Conservation (phyloP, 2,113 vertebrate genomes). For the Amazona vittata region DNA sequence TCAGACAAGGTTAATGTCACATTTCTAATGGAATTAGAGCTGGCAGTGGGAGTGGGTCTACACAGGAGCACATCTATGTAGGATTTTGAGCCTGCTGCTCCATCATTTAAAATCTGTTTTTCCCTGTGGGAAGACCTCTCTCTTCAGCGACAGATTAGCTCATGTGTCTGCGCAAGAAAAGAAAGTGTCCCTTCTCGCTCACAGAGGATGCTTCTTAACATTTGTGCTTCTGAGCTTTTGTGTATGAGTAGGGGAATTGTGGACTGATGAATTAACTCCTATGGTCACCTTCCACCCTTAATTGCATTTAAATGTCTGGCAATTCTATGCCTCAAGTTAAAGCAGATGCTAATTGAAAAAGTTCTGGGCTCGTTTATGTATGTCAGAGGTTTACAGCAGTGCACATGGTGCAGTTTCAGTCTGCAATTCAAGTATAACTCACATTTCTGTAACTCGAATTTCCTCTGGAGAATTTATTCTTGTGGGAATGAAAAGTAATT, state of each 20-base stretch:
- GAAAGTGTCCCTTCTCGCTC: neutral
- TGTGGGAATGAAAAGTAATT: constrained; percentile 11
- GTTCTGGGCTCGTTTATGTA: neutral
- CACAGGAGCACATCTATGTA: neutral
- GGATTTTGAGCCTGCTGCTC: neutral
- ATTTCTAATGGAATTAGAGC: neutral
- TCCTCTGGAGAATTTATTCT: neutral
- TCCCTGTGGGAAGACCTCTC: neutral
- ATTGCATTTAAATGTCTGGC: neutral
- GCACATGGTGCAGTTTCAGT: neutral
- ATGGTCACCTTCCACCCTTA: neutral
- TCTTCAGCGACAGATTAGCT: neutral
- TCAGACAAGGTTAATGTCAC: neutral
- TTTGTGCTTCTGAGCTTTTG: neutral
- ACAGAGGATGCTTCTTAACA: neutral
- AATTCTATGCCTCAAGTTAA: neutral
- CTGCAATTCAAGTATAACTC: neutral
- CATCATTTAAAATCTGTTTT: neutral
- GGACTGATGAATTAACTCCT: neutral
- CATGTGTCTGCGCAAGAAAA: neutral
- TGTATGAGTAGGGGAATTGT: neutral
- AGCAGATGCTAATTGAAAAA: neutral
- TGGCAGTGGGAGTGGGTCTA: neutral
- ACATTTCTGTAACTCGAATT: neutral
- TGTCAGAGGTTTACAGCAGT: neutral